Evolutionary conservation across 2,888 invertebrate species (phyloP), one percentile per base, ranked within the genome.

Genomic region (Malacosoma neustria): DNA sequence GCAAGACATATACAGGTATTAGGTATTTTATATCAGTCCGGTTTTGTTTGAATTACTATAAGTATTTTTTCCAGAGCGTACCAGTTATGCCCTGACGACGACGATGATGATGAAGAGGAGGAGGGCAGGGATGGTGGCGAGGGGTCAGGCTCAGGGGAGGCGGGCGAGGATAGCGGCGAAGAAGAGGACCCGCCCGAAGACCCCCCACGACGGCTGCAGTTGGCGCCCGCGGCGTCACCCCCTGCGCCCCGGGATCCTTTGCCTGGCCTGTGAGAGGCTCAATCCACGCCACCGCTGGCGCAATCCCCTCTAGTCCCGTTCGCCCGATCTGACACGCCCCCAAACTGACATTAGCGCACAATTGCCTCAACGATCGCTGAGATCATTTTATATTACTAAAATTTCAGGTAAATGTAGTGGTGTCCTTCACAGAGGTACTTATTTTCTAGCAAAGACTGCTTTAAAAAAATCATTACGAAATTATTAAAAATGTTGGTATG

Each of bases 101-200:
- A 84, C 30, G 84, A 84, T n/a, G 86, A 86, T 34, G 84, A 84
- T 39, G 84, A 82, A 41, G 84, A 82, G 36, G 76, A 77, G 36
- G 76, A 77, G 41, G 42, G 57, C 5, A 67, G 73, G n/a, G 72
- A 70, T 32, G 56, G 57, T 13, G 65, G 54, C 32, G 57, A 58
- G 43, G 68, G 70, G 14, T 67, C 64, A 30, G 70, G 67, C 3
- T 68, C 67, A 12, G 67, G 64, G 29, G 70, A 67, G 45, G 63
- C 64, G 37, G 68, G 60, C 34, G 72, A 66, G 37, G 61, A 69
- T 38, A 64, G 60, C 40, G 59, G 47, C 22, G 69, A 58, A 40
- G 72, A 72, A 51, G 40, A 49, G 35, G 52, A 52, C 13, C 49
- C 50, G 40, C 46, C 48, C 33, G 49, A 36, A 43, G 41, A 36